Base-by-base conservation (phyloP, 2,113 vertebrate species). In the Brachypodius melanocephalos region DNA sequence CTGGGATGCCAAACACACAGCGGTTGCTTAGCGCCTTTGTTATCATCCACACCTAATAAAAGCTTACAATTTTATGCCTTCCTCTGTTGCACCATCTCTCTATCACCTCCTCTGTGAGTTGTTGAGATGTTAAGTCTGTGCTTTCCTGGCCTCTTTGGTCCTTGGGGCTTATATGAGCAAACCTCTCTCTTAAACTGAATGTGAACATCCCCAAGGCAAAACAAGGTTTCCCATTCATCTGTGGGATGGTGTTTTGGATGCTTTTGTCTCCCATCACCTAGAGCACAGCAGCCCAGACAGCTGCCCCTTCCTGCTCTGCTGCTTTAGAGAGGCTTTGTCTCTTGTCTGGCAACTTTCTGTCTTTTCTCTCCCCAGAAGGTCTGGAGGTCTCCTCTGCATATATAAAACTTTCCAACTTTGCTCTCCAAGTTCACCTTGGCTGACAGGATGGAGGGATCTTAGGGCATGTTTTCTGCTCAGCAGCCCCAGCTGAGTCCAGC, bases 11-110 rank as follows among this genome's bases (percentile, higher is more conserved):
- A 82, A 93, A 77, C 74, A 58, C 62, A 31, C 25, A 57, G 57
- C 5, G 9, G 38, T 91, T 59, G 11, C 63, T 67, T 46, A 77
- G 68, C 0, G 0, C 20, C 0, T 55, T 93, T 90, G 36, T 84
- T 88, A 63, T 80, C 88, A 85, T 83, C 71, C 2, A 0, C 93
- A 91, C 93, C 79, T 96, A 73, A 94, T 91, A 89, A 93, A 93
- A 88, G 3, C 11, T 65, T 73, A 55, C 38, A 32, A 29, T 76
- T 93, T 72, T 79, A 49, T 82, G 21, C 63, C 63, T 48, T 91
- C 8, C 38, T 84, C 58, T 71, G 40, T 77, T 45, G n/a, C 52
- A 40, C 79, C 38, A 77, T 80, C 69, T 93, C 69, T 89, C 43
- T 54, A 3, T 83, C 85, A 85, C 66, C 82, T 94, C 40, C 75